A percentile compares a stretch with the other conserved stretches of the same genome.
Conservation (phyloP, 2,888 invertebrate species). For the Synanthedon myopaeformis region DNA sequence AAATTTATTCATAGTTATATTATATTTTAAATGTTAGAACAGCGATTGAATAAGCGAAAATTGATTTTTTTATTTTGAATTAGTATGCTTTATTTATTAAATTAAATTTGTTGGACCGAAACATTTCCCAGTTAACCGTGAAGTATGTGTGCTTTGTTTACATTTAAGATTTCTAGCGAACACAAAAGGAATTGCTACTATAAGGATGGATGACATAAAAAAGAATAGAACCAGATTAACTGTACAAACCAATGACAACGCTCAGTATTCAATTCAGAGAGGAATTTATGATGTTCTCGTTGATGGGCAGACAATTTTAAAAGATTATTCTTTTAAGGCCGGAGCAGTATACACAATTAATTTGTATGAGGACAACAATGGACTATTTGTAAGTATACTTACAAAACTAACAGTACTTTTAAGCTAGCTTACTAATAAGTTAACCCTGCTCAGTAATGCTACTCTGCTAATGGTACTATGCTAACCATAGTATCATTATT, state of each 20-base stretch:
- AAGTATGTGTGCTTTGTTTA: too few relatives aligned
- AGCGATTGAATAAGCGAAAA: not conserved
- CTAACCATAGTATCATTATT: too few relatives aligned
- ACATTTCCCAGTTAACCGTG: too few relatives aligned
- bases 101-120: not conserved
- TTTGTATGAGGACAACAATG: conserved; percentile 39
- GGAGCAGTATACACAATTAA: conserved; percentile 78
- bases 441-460: too few relatives aligned
- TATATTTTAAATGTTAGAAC: not conserved
- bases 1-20: not conserved
- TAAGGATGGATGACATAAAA: conserved; percentile 26
- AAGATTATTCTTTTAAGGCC: conserved; percentile 45
- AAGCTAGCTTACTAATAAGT: too few relatives aligned
- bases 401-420: not conserved
- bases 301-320: conserved; percentile 27
- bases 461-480: too few relatives aligned
- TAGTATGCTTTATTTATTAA: not conserved
- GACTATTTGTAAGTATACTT: conserved; percentile 33
- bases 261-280: conserved; percentile 30
- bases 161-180: conserved; percentile 53
- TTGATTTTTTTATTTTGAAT: not conserved
- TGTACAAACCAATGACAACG: conserved; percentile 24
- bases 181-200: conserved; percentile 18
- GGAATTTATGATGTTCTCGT: conserved; percentile 46
- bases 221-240: conserved; percentile 30